Base-by-base conservation (phyloP, 2,797 vertebrate genomes). In the Schizothorax lantsangensis region DNA sequence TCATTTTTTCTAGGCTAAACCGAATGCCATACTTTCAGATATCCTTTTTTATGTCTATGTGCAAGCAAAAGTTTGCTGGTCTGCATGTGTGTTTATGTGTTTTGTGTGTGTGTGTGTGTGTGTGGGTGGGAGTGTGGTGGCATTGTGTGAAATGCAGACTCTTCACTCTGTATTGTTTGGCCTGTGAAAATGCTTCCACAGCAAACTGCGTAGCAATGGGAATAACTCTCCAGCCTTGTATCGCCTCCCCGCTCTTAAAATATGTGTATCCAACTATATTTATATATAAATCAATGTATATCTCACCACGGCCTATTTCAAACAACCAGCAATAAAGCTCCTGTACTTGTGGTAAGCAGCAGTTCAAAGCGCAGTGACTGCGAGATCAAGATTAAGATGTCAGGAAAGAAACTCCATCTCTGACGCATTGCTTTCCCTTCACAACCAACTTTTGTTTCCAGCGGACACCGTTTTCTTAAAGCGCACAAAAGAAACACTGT, bases 161-260 rank as follows among this genome's bases (percentile, higher is more conserved):
- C 84, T 82, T 86, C 84, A 86, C 73, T 84, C 52, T 86, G 82
- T 52, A 79, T 84, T 89, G 84, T 77, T 84, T 69, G 79, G 82
- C 82, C 23, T 74, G 57, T 84, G 59, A 89, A 87, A 88, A 80
- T 82, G 71, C 75, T 54, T 82, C 82, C 49, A 54, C 82, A 84
- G 89, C 84, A 86, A 86, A 84, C 81, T 62, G 52, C 7, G 38
- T 54, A 84, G 81, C 84, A 73, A 33, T 68, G 79, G 79, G 87
- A 88, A 89, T 66, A 81, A 81, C 75, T 69, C 54, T 62, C 54
- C 62, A 3, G 26, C 52, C 79, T 66, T 77, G 64, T 77, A 79
- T 33, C 71, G 73, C 49, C 73, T 79, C 68, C 30, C 43, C 14
- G 64, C 69, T 45, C 75, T 80, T 83, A 80, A 87, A 88, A 90